Percentiles rank a stretch among this genome's conserved stretches.
These are phyloP conservation scores for Thamnophis sirtalis DNA, from an alignment of 2,113 vertebrate species.

Conservation along the genomic window DNA sequence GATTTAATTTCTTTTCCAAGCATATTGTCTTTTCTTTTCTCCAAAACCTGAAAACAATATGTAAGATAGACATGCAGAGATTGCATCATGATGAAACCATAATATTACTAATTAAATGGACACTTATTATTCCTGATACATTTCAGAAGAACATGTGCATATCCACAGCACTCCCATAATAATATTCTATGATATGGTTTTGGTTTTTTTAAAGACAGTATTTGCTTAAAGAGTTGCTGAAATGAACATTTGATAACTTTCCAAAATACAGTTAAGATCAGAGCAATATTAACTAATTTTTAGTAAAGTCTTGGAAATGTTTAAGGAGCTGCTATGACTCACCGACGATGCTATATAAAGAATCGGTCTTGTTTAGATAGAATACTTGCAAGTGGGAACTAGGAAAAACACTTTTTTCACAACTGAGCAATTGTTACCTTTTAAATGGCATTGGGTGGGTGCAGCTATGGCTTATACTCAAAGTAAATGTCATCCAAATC, in stretches of 20 bases:
- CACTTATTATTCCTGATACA: background rate
- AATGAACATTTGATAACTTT: background rate
- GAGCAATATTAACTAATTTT: background rate
- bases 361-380: conserved; percentile 5
- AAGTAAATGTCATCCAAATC: conserved; percentile 22
- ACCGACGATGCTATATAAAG: conserved; percentile 11
- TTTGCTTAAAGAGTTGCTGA: background rate
- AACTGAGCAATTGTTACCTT: conserved; percentile 33
- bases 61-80: background rate
- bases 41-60: background rate
- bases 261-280: background rate
- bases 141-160: background rate
- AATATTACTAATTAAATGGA: background rate
- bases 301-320: background rate
- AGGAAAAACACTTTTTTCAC: conserved; percentile 25
- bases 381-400: conserved; percentile 23
- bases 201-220: background rate
- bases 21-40: background rate
- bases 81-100: background rate
- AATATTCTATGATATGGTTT: background rate
- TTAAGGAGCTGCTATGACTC: conserved; percentile 19
- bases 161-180: background rate
- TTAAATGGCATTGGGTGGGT: conserved; percentile 30
- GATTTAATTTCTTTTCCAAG: background rate
- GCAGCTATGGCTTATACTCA: conserved; percentile 14